These are phyloP conservation scores for Clarias magur DNA, from an alignment of 2,113 vertebrate genomes.

Conservation along the genomic window DNA sequence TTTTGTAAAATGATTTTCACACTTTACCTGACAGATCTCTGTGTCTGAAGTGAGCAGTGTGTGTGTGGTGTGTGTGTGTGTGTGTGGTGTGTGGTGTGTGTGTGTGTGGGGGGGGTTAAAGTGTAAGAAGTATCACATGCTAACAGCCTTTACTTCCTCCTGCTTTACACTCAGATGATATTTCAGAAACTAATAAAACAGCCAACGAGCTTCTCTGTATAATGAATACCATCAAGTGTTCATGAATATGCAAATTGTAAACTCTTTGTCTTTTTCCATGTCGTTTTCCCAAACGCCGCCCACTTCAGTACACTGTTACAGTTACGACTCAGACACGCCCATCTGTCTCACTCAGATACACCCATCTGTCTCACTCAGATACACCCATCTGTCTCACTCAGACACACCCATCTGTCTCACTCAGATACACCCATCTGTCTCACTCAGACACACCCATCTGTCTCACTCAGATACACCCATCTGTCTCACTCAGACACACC, in stretches of 20 bases:
- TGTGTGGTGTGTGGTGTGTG: background rate
- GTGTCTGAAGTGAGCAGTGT: background rate
- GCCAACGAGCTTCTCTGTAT: background rate
- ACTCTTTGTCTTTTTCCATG: background rate
- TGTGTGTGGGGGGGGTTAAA: background rate
- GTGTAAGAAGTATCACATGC: background rate
- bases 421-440: background rate
- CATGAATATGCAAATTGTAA: background rate
- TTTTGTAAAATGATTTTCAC: background rate
- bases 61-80: background rate
- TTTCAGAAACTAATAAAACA: background rate
- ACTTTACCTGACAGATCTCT: background rate
- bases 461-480: no score
- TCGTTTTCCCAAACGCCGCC: background rate
- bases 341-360: background rate
- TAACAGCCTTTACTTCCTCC: background rate
- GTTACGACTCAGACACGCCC: background rate
- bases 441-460: background rate
- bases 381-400: no score
- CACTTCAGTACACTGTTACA: background rate
- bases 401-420: no score
- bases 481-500: no score
- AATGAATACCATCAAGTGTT: background rate
- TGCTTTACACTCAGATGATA: background rate
- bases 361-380: background rate